Base-by-base conservation (phyloP, 1,140 invertebrate species). In the Ceratosolen solmsi region DNA sequence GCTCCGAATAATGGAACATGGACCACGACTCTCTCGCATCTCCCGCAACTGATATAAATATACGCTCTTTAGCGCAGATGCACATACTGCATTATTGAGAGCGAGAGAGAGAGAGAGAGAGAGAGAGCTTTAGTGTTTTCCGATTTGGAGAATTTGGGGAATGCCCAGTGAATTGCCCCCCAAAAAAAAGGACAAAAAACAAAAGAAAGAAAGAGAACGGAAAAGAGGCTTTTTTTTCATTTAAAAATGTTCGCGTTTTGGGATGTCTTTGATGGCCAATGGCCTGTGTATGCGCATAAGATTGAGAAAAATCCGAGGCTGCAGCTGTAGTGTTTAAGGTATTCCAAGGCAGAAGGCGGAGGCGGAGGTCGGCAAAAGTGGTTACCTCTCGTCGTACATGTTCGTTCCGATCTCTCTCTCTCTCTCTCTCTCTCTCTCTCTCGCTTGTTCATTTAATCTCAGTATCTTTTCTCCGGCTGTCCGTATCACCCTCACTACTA, bases 21-120 rank as follows among this genome's bases (percentile, higher is more conserved):
- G 85, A 85, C 83, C 77, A n/a, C 25, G 25, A 25, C 38, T 41
- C 33, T 27, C 71, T 20, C 25, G 9, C 25, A 36, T 49, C 60
- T 25, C 27, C 76, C 65, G 63, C 77, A 58, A 58, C n/a, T 58
- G 77, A 79, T 56, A 71, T 73, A 80, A 72, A 80, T 80, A 71
- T 73, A 73, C 78, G 38, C 60, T 38, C 77, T 41, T 25, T 41
- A n/a, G 15, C 41, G 65, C 65, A 56, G 76, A 78, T 78, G 76
- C 76, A 41, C 76, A 68, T 20, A 68, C n/a, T 51, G 51, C n/a
- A n/a, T n/a, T n/a, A n/a, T n/a, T n/a, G n/a, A n/a, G n/a, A n/a
- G n/a, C n/a, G n/a, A n/a, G n/a, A n/a, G n/a, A n/a, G n/a, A n/a
- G n/a, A n/a, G n/a, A n/a, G n/a, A n/a, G n/a, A n/a, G n/a, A n/a